These are phyloP conservation scores for Tamandua tetradactyla DNA, from an alignment of 2,797 vertebrate genomes.

Conservation along the genomic window DNA sequence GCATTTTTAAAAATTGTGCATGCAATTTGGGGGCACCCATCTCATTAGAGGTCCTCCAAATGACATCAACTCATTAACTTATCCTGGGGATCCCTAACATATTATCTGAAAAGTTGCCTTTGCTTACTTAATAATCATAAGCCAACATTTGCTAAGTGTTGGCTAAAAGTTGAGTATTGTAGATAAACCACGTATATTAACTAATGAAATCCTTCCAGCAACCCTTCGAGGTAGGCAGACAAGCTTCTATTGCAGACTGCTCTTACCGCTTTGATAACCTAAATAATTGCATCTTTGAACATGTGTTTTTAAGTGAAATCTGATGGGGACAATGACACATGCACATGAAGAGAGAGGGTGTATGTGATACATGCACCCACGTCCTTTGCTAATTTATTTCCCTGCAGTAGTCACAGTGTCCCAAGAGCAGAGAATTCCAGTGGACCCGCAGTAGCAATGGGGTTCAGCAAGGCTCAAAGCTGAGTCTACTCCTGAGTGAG, in stretches of 20 bases:
- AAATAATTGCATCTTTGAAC: background rate
- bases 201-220: background rate
- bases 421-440: background rate
- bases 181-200: background rate
- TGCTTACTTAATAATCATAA: background rate
- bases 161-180: background rate
- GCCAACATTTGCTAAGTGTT: background rate
- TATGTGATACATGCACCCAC: rapidly evolving
- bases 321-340: background rate
- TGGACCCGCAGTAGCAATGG: too few species aligned
- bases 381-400: background rate
- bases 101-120: background rate
- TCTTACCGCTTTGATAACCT: background rate
- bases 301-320: background rate
- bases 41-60: background rate
- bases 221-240: background rate
- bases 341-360: background rate
- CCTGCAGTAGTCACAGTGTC: background rate
- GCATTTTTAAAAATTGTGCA: background rate
- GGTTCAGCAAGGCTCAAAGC: background rate
- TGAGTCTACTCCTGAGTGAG: background rate
- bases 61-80: background rate
- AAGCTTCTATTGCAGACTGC: rapidly evolving
- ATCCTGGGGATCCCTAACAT: background rate
- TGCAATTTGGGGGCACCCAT: background rate